phyloP scores from a whole-genome alignment of 92 coral and sea anemone species.

The Heliopora coerulea region DNA sequence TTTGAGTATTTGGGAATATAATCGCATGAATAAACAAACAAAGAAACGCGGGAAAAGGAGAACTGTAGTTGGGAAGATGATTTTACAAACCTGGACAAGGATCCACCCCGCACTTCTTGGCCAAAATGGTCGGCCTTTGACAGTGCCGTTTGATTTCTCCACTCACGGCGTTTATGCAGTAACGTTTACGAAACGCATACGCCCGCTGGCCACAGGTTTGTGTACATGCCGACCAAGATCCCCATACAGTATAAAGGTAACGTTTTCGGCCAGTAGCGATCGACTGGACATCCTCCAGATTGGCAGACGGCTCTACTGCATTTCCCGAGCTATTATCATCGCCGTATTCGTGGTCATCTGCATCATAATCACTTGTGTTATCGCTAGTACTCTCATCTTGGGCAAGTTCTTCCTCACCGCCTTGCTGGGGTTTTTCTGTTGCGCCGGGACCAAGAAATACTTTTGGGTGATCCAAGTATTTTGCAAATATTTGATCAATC shows the following conservation, averaged over 20 bases:
- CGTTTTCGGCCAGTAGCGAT: neutral
- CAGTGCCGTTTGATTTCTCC: conserved; percentile 34
- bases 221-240: conserved; percentile 47
- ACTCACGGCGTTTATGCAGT: conserved; percentile 30
- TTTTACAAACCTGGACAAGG: conserved; percentile 56
- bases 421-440: neutral
- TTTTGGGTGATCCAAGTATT: conserved; percentile 9
- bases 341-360: neutral
- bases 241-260: conserved; percentile 38
- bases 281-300: neutral
- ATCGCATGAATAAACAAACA: too few species aligned
- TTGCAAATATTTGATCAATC: neutral
- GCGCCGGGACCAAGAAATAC: neutral
- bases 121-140: conserved; percentile 32
- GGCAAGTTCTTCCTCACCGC: neutral
- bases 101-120: conserved; percentile 43
- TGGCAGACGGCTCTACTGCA: too few species aligned
- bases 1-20: too few species aligned
- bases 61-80: too few species aligned
- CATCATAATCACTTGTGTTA: neutral
- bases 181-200: conserved; percentile 46
- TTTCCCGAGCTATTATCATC: neutral
- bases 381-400: neutral
- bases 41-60: too few species aligned
- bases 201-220: conserved; percentile 46